These are phyloP conservation scores for Rallus limicola DNA, from an alignment of 2,113 vertebrate species.

Conservation along the genomic window DNA sequence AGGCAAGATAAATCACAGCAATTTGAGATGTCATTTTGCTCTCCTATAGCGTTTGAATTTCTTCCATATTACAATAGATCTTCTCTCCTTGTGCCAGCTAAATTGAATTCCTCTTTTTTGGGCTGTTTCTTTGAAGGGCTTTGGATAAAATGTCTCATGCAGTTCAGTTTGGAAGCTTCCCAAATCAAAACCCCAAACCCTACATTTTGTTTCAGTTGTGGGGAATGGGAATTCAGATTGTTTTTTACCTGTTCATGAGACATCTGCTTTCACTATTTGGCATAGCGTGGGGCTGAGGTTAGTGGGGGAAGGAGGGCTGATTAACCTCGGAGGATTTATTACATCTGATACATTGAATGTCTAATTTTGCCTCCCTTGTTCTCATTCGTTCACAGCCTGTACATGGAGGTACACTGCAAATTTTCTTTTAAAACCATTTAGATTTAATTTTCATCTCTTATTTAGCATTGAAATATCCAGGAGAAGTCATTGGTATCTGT, in stretches of 20 bases:
- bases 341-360: conserved; percentile 74
- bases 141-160: conserved; percentile 49
- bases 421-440: background rate
- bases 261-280: conserved; percentile 83
- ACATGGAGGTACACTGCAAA: background rate
- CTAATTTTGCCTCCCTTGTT: conserved; percentile 62
- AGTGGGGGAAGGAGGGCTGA: conserved; percentile 64
- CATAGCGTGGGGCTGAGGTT: conserved; percentile 64
- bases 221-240: conserved; percentile 62
- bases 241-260: conserved; percentile 71
- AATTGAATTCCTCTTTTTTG: conserved; percentile 63
- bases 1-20: conserved; percentile 68
- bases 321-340: conserved; percentile 77
- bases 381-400: conserved; percentile 16
- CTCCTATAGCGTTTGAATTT: conserved; percentile 60
- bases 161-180: conserved; percentile 63
- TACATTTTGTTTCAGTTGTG: conserved; percentile 60
- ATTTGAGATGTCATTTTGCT: conserved; percentile 62
- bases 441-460: conserved; percentile 44
- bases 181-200: conserved; percentile 52
- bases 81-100: conserved; percentile 62
- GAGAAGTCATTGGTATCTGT: background rate
- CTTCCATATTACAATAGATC: conserved; percentile 66
- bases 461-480: conserved; percentile 22
- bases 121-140: conserved; percentile 57